Conservation (phyloP, 2,797 vertebrate genomes). For the Hydrophis major region DNA sequence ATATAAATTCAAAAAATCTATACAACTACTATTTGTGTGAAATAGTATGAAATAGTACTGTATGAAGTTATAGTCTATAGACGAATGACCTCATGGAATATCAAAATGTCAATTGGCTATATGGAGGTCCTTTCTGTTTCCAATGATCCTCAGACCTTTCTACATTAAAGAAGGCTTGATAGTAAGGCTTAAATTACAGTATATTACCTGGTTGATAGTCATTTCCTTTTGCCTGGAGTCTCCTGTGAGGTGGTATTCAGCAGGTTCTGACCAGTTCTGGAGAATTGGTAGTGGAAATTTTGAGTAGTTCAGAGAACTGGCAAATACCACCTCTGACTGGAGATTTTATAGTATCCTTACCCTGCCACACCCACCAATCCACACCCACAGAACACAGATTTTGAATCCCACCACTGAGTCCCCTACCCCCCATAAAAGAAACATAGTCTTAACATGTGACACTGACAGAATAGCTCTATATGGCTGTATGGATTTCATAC, state of each 20-base stretch:
- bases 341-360: too few relatives aligned
- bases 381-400: too few relatives aligned
- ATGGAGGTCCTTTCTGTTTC: background rate
- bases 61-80: background rate
- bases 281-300: too few relatives aligned
- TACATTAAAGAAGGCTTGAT: background rate
- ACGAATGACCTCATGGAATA: background rate
- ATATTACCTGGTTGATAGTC: background rate
- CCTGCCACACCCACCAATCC: too few relatives aligned
- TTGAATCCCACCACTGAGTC: too few relatives aligned
- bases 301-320: too few relatives aligned
- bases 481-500: background rate
- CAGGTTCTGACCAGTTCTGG: too few relatives aligned
- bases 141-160: background rate
- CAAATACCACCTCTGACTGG: too few relatives aligned
- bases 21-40: background rate
- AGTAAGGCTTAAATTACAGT: background rate
- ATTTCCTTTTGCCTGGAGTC: background rate
- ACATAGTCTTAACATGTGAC: background rate
- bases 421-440: background rate
- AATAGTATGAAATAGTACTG: background rate
- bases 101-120: background rate
- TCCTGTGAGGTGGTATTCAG: background rate
- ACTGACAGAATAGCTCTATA: background rate
- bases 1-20: background rate